Evolutionary conservation across 2,113 vertebrate species (phyloP), one percentile per base, ranked within the genome.

Genomic region (Gnathonemus longibarbis): DNA sequence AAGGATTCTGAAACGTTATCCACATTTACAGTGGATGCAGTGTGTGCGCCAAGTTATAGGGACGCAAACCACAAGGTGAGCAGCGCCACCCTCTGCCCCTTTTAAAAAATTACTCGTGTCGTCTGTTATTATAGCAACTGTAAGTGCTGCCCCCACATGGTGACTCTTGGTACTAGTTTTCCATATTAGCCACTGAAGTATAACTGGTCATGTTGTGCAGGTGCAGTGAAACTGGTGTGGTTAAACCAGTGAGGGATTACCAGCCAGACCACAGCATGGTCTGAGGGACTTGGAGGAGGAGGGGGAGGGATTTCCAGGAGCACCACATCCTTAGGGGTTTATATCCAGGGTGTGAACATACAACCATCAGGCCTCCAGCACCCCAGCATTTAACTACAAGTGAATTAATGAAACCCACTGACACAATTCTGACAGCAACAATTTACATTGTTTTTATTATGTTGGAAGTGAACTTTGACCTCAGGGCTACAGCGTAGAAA

Each of bases 361-460:
- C n/a, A 66, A 3, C n/a, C 8, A 27, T 9, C 8, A n/a, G 11
- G 7, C 31, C 24, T 39, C 35, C 70, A 77, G 74, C 74, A 15
- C 31, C 74, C 31, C 74, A 19, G 35, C 35, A 15, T 80, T 42
- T 80, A 80, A 80, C 35, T 17, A 39, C 24, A 27, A n/a, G n/a
- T 85, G 83, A 49, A 85, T 85, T 48, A 49, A 85, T 49, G 45
- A 85, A 85, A 80, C 15, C 35, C 74, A 80, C 62, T 70, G 74
- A 80, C 74, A 80, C 62, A 70, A 70, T 70, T 80, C 74, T 80
- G 74, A 39, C n/a, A 80, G 35, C 62, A 70, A 70, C n/a, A 11
- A 31, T 31, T 70, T 31, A 70, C 62, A 10, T 66, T 27, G 17
- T 70, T 31, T 70, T 70, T 70, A 70, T 70, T 70, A 70, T 70